A percentile compares a stretch with the other conserved stretches of the same genome.
Conservation (phyloP, 1,140 invertebrate species). For the Oryzaephilus surinamensis region DNA sequence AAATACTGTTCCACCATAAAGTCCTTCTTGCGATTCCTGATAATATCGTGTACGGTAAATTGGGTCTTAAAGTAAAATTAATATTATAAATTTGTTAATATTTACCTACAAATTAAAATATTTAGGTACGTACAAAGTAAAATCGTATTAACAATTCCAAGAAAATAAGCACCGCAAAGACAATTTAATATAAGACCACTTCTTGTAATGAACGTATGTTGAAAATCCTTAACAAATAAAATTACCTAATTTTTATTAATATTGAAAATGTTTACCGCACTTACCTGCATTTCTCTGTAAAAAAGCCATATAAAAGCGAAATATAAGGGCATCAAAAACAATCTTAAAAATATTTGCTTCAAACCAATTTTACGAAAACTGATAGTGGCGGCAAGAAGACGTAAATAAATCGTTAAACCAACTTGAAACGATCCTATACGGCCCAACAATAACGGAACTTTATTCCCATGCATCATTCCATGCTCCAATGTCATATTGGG, state of each 20-base stretch:
- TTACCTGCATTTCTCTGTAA: slow-evolving; percentile 61
- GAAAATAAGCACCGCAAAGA: slow-evolving; percentile 64
- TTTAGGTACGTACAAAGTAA: slow-evolving; percentile 59
- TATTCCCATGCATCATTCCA: slow-evolving; percentile 40
- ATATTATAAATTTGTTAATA: slow-evolving; percentile 1
- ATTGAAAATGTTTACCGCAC: too few species aligned
- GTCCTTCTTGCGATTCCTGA: slow-evolving; percentile 76
- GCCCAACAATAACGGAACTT: slow-evolving; percentile 59
- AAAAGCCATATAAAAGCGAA: slow-evolving; percentile 71
- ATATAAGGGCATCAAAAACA: slow-evolving; percentile 65
- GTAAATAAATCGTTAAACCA: slow-evolving; percentile 55
- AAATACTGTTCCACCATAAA: slow-evolving; percentile 76
- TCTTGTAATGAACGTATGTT: slow-evolving; percentile 62
- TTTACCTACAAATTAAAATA: slow-evolving; percentile 1
- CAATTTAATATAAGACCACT: slow-evolving; percentile 75
- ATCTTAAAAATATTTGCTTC: slow-evolving; percentile 57
- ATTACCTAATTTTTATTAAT: too few species aligned
- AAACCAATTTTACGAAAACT: slow-evolving; percentile 62
- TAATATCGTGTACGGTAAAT: slow-evolving; percentile 80
- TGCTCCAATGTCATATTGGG: slow-evolving; percentile 19
- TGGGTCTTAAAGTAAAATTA: slow-evolving; percentile 49
- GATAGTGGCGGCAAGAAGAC: slow-evolving; percentile 46
- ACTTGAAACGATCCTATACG: slow-evolving; percentile 60
- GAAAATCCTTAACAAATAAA: too few species aligned
- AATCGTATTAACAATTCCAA: slow-evolving; percentile 69